Evolutionary conservation across 2,113 vertebrate genomes (phyloP).

Genomic region (Macquaria australasica): DNA sequence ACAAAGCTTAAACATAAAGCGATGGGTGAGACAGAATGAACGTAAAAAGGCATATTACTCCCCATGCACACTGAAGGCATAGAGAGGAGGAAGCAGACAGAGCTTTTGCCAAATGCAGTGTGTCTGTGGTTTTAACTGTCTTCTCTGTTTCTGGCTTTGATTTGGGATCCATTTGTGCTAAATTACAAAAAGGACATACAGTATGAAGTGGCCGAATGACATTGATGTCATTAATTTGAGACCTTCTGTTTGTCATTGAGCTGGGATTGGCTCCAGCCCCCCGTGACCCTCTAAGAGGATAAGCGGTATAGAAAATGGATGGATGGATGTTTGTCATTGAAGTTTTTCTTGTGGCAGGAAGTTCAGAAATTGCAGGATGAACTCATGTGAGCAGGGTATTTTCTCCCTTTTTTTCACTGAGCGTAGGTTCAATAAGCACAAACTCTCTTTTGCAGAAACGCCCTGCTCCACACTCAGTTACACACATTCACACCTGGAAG

Average conservation of each 20-base stretch:
- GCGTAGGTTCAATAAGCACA: conserved; percentile 3
- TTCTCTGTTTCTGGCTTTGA: background rate
- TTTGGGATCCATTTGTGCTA: conserved; percentile 22
- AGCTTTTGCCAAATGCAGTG: conserved; percentile 1
- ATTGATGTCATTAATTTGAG: background rate
- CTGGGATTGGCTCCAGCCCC: too few relatives aligned
- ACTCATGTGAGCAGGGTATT: background rate
- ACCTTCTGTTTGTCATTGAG: conserved; percentile 32
- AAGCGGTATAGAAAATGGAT: too few relatives aligned
- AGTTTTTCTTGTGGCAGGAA: conserved; percentile 3
- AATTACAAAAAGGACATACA: conserved; percentile 13
- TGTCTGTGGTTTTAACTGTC: conserved; percentile 21
- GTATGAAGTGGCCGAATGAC: background rate
- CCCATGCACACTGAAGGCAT: conserved; percentile 8
- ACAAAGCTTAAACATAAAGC: background rate
- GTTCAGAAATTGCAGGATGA: conserved; percentile 26
- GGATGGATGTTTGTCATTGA: conserved; percentile 44
- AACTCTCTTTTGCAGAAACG: conserved; percentile 3
- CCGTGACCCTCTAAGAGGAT: too few relatives aligned
- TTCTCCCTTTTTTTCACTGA: background rate
- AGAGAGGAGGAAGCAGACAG: conserved; percentile 16
- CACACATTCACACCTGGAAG: conserved; percentile 42
- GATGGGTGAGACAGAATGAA: background rate
- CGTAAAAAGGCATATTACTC: background rate
- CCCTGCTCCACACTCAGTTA: background rate